Base-by-base conservation (phyloP, 2,888 invertebrate genomes). In the Trissoscelio sp. region DNA sequence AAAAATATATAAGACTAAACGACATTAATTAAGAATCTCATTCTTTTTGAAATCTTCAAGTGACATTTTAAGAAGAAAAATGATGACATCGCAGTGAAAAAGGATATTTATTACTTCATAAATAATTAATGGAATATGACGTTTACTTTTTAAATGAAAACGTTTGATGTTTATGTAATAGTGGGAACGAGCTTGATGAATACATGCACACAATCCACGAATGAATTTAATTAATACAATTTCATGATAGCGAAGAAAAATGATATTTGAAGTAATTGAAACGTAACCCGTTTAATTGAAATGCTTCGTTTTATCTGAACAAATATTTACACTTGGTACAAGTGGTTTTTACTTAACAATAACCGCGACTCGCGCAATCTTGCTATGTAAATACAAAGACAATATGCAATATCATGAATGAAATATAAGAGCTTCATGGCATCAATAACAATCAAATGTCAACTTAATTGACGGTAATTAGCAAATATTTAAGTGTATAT, bases 241-340 rank as follows among this genome's bases (percentile, higher is more conserved):
- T n/a, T 11, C 6, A 24, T 14, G 5, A 14, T 42, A 14, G 14
- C 5, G 5, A 42, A 14, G 2, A 4, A 3, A 42, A 42, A 12
- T 42, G 39, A 42, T 42, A 14, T 42, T 5, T 14, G 16, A 14
- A 3, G 39, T 42, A 42, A 16, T 9, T 22, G 48, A n/a, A 48
- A 24, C 24, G 24, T 48, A 22, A 48, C 24, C 24, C 16, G 24
- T n/a, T 48, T 24, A 48, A 48, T 48, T 48, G 48, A 46, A 46
- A 46, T 14, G n/a, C 12, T 44, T 46, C 46, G 22, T 46, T 46
- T 46, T 46, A 46, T 46, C 46, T 46, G 22, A 22, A 46, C 46
- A 46, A 46, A 46, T 46, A 46, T 46, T 46, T 46, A 46, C 11
- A 5, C 22, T 2, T 3, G 22, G 14, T 11, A 46, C 22, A 11